These are phyloP conservation scores for Dinocampus coccinellae DNA, from an alignment of 2,888 invertebrate genomes.

Conservation along the genomic window DNA sequence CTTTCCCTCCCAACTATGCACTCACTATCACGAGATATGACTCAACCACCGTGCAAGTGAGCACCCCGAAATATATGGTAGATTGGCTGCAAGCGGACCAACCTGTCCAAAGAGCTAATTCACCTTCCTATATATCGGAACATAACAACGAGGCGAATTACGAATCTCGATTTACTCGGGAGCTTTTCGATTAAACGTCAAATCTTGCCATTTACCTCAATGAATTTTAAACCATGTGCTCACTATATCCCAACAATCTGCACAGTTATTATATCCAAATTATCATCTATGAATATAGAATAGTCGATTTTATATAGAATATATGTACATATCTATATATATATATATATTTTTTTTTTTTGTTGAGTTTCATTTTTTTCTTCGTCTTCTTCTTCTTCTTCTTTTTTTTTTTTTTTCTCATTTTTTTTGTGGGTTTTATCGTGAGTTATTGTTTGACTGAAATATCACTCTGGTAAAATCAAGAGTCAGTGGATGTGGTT, in stretches of 20 bases:
- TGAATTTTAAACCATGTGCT: neutral
- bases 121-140: neutral
- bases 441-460: neutral
- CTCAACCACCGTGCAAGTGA: constrained; percentile 14
- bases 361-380: too few relatives aligned
- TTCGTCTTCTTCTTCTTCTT: too few relatives aligned
- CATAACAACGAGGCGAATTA: neutral
- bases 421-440: neutral
- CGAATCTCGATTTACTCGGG: neutral
- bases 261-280: too few relatives aligned
- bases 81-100: constrained; percentile 16
- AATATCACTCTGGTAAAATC: neutral
- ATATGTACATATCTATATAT: too few relatives aligned
- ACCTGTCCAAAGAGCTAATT: constrained; percentile 21
- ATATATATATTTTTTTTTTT: too few relatives aligned
- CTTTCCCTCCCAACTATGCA: too few relatives aligned
- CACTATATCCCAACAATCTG: neutral
- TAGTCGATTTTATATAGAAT: too few relatives aligned
- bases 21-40: neutral
- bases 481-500: too few relatives aligned
- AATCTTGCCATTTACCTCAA: neutral
- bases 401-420: neutral
- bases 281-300: too few relatives aligned
- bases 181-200: neutral
- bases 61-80: constrained; percentile 14